These are phyloP conservation scores for Pollicipes pollicipes DNA, from an alignment of 1,140 invertebrate genomes.

Conservation along the genomic window DNA sequence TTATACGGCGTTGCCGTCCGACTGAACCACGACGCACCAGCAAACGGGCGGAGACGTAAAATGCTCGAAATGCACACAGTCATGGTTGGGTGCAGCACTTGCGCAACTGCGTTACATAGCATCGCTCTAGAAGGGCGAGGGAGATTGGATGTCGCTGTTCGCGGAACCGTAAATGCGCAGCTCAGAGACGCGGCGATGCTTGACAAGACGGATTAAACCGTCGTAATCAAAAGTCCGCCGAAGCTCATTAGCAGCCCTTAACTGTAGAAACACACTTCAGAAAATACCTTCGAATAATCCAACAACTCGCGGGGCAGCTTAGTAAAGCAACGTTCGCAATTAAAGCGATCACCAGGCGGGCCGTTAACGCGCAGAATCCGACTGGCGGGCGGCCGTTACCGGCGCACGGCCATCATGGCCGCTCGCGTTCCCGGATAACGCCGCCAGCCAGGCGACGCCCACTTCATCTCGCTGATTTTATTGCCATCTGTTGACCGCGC, in stretches of 20 bases:
- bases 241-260: not conserved
- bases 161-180: too few relatives aligned
- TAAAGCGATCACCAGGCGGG: not conserved
- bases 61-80: not conserved
- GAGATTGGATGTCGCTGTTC: too few relatives aligned
- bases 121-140: too few relatives aligned
- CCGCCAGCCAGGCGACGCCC: too few relatives aligned
- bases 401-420: not conserved
- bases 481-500: not conserved
- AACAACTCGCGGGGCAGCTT: not conserved
- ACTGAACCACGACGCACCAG: not conserved
- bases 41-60: not conserved
- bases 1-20: not conserved
- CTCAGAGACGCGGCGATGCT: too few relatives aligned
- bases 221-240: not conserved
- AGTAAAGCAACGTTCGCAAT: not conserved
- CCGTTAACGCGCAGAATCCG: not conserved
- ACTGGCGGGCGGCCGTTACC: not conserved
- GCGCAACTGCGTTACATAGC: too few relatives aligned
- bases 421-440: not conserved
- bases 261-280: not conserved
- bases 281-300: not conserved
- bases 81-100: too few relatives aligned
- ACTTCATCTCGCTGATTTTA: not conserved
- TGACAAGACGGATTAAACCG: not conserved